Evolutionary conservation across 2,888 invertebrate species (phyloP).

Genomic region (Cheilosia vernalis): DNA sequence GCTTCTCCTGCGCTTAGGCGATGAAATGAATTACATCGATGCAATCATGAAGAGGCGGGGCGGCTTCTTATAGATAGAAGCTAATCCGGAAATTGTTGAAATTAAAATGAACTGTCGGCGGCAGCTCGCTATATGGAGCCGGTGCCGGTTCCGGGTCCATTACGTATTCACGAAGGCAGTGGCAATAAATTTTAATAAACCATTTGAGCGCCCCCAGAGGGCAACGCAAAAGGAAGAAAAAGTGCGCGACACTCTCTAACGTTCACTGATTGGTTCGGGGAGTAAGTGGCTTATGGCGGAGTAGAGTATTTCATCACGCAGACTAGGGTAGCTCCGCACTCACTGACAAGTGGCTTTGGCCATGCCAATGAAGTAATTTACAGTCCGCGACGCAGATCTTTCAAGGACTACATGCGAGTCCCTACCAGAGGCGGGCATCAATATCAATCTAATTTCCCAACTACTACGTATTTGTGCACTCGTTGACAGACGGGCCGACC

Average conservation of each 20-base stretch:
- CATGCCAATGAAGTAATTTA: slow-evolving; percentile 70
- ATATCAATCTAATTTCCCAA: slow-evolving; percentile 68
- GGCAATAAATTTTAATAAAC: slow-evolving; percentile 74
- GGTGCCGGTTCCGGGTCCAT: slow-evolving; percentile 48
- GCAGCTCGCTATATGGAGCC: slow-evolving; percentile 2
- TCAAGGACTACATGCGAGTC: slow-evolving; percentile 26
- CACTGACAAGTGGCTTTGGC: slow-evolving; percentile 63
- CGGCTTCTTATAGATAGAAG: slow-evolving; percentile 31
- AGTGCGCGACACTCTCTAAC: slow-evolving; percentile 55
- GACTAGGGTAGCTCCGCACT: slow-evolving; percentile 26
- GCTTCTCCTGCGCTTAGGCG: slow-evolving; percentile 7
- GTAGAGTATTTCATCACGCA: slow-evolving; percentile 45
- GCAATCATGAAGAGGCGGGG: slow-evolving; percentile 23
- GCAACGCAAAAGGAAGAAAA: slow-evolving; percentile 19
- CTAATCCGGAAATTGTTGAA: slow-evolving; percentile 70
- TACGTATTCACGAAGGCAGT: slow-evolving; percentile 71
- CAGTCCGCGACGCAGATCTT: slow-evolving; percentile 61
- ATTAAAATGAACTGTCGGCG: slow-evolving; percentile 63
- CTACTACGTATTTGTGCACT: slow-evolving; percentile 46
- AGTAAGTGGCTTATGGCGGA: slow-evolving; percentile 67
- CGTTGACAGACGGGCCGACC: slow-evolving; percentile 56
- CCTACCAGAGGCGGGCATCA: slow-evolving; percentile 59
- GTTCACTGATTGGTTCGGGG: slow-evolving; percentile 72
- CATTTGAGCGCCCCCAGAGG: slow-evolving; percentile 49
- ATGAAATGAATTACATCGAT: slow-evolving; percentile 59